Evolutionary conservation across 2,888 invertebrate species (phyloP), one percentile per base, ranked within the genome.

Genomic region (Eristalis intricaria): DNA sequence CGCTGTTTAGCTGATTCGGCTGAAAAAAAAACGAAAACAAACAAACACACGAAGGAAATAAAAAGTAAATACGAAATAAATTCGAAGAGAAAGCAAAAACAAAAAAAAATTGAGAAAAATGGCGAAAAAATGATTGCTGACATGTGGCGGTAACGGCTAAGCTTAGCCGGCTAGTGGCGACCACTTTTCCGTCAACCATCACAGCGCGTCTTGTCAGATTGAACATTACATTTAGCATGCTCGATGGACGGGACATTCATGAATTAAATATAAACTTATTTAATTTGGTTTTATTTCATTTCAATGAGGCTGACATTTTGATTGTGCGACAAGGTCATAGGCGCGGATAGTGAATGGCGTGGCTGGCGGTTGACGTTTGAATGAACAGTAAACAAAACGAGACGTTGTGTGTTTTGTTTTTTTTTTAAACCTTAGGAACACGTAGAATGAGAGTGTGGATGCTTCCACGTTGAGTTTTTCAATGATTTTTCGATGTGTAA

Each of bases 241-340:
- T 58, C 40, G 60, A 71, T 65, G 32, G 78, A 64, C 29, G 43
- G 43, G 40, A 68, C 65, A 65, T 69, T 82, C 75, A 82, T 82
- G 85, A 82, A 75, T 86, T 86, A 78, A 85, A 85, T 86, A 82
- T 86, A 77, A 75, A 75, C 79, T 75, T 61, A 77, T 74, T 75
- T 74, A 78, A 86, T 86, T 86, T 66, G 64, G 74, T 86, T 69
- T 77, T 81, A 70, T 85, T 76, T 81, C 76, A 85, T 77, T 86
- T 86, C 81, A 86, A 86, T 86, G 85, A 74, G 77, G 40, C 78
- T 82, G 85, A 82, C 82, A 82, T 69, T 85, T 81, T 77, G 61
- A 70, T 81, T 78, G 78, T 66, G 74, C 82, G 43, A 23, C 82
- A 86, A 86, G 86, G 86, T 82, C 86, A 82, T 5, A 71, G 71